These are phyloP conservation scores for Gadopsis marmoratus DNA, from an alignment of 2,797 vertebrate species.

Conservation along the genomic window DNA sequence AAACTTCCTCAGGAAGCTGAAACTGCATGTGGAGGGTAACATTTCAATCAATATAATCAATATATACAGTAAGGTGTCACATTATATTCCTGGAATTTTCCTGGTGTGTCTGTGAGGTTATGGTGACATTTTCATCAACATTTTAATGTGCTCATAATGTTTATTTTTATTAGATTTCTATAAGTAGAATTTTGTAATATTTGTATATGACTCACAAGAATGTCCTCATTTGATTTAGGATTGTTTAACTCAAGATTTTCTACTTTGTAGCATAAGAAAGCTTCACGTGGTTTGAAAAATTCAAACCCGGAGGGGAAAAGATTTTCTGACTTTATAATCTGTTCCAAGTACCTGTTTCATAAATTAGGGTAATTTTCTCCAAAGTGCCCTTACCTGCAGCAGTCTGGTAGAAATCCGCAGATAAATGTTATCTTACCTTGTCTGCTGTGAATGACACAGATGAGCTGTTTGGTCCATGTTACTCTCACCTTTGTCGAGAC, in stretches of 20 bases:
- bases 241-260: neutral
- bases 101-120: neutral
- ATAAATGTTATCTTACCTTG: slow-evolving; percentile 58
- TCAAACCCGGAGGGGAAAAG: neutral
- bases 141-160: neutral
- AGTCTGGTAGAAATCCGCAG: slow-evolving; percentile 35
- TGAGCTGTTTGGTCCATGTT: slow-evolving; percentile 69
- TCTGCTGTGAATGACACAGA: slow-evolving; percentile 39
- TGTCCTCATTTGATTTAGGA: neutral
- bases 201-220: neutral
- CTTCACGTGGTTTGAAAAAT: neutral
- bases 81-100: slow-evolving; percentile 22
- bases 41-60: slow-evolving; percentile 51
- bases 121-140: neutral
- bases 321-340: neutral
- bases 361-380: neutral
- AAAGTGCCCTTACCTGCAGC: slow-evolving; percentile 43
- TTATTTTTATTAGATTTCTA: neutral
- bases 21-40: neutral
- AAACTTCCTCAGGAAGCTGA: slow-evolving; percentile 36
- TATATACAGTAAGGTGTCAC: slow-evolving; percentile 15
- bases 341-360: neutral
- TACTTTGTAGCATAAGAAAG: neutral
- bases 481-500: slow-evolving; percentile 52
- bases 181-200: neutral